Conservation (phyloP, 2,797 vertebrate species). For the Lepus townsendii region DNA sequence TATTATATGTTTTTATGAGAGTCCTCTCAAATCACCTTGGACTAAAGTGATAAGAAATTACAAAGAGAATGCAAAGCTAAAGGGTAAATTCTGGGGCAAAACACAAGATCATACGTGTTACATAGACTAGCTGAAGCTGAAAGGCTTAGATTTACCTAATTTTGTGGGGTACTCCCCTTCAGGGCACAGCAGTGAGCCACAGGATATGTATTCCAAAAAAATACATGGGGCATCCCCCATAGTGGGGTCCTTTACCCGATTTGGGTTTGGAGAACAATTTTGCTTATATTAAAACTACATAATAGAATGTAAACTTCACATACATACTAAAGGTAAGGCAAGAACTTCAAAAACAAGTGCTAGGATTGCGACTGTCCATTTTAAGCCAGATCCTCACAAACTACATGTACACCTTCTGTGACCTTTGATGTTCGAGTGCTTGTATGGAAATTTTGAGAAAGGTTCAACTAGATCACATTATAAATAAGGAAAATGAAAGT, state of each 20-base stretch:
- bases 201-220: fast-evolving
- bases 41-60: neutral
- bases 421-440: neutral
- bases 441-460: neutral
- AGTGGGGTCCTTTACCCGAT: neutral
- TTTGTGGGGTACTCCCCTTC: neutral
- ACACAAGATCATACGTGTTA: neutral
- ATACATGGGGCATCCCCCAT: neutral
- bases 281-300: neutral
- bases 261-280: neutral
- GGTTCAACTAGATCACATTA: neutral
- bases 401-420: neutral
- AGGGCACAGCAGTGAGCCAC: fast-evolving
- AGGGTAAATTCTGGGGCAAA: neutral
- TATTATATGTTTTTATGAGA: neutral
- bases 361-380: neutral
- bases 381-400: neutral
- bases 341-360: neutral
- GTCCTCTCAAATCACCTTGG: neutral
- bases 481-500: neutral
- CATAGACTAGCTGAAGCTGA: neutral
- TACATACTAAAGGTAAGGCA: neutral
- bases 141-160: neutral
- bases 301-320: neutral
- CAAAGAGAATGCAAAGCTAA: neutral